Base-by-base conservation (phyloP, 2,888 invertebrate species). In the Pogonocherus hispidulus region DNA sequence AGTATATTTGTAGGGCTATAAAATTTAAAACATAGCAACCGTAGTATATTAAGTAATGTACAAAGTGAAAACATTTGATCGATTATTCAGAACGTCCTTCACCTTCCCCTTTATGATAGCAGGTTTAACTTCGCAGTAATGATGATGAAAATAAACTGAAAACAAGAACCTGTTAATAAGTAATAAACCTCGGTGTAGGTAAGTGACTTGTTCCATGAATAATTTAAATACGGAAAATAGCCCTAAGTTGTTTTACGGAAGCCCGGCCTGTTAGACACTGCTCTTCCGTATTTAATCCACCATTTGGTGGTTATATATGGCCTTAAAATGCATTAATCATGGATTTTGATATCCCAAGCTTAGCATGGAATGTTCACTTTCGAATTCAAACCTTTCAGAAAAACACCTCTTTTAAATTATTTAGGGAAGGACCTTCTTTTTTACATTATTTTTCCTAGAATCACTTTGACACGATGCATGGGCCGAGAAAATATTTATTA, bases 181-280 rank as follows among this genome's bases (percentile, higher is more conserved):
- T 65, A 65, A 69, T 67, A 57, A 46, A 44, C 14, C 44, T 23
- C 27, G 16, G 65, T 62, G 70, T 56, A 69, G 67, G 69, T 71
- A 71, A 71, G 69, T 71, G 71, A 71, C 66, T 69, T 70, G 56
- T 52, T 54, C 63, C 66, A 63, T 73, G 73, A 71, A 73, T 73
- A 59, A 73, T 73, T 70, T 70, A 73, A 60, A 65, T 35, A 60
- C 46, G 49, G 66, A 70, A 70, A 72, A 72, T 72, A 72, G 72
- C 67, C 47, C 27, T 56, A 63, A 63, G 67, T 67, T 63, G 54
- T 67, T 67, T 67, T 20, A 63, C 44, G 20, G 57, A 57, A 56
- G 52, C 52, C 63, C n/a, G n/a, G n/a, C n/a, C n/a, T n/a, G n/a
- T n/a, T n/a, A n/a, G n/a, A 46, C 46, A 46, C 44, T 23, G 57